Conservation (phyloP, 2,113 vertebrate species). For the Siniperca chuatsi region DNA sequence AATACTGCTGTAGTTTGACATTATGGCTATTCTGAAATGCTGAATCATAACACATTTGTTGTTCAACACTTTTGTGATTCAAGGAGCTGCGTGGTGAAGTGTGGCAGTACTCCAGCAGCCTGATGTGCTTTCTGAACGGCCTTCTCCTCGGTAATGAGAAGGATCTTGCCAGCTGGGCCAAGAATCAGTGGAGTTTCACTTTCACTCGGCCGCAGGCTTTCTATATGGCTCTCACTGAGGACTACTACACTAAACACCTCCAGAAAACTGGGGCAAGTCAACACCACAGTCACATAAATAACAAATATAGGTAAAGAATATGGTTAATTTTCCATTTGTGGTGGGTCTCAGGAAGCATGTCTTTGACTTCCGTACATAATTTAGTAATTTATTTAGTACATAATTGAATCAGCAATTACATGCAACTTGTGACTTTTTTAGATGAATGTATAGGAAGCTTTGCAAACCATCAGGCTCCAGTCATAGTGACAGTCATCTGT, state of each 20-base stretch:
- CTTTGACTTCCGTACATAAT: not conserved
- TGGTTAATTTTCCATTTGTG: not conserved
- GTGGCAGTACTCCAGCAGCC: conserved; percentile 85
- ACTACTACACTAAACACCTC: conserved; percentile 86
- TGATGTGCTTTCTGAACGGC: conserved; percentile 89
- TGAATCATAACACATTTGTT: conserved; percentile 45
- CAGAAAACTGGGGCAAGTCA: conserved; percentile 86
- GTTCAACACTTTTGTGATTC: conserved; percentile 56
- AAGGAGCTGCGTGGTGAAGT: conserved; percentile 89
- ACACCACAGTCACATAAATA: conserved; percentile 1
- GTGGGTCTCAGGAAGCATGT: not conserved
- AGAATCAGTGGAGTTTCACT: conserved; percentile 81
- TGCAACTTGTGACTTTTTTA: not conserved
- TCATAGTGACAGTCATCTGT: not conserved
- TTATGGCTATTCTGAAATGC: conserved; percentile 54
- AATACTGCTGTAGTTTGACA: conserved; percentile 22
- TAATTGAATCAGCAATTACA: not conserved
- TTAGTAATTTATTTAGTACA: not conserved
- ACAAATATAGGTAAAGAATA: not conserved
- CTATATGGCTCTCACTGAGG: conserved; percentile 83
- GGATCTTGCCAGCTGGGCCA: conserved; percentile 86
- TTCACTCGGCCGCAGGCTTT: conserved; percentile 79
- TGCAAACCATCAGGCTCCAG: not conserved
- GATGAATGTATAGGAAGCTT: not conserved
- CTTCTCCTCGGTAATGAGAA: conserved; percentile 87